Base-by-base conservation (phyloP, 2,888 invertebrate species). In the Neuroscelio doddi region DNA sequence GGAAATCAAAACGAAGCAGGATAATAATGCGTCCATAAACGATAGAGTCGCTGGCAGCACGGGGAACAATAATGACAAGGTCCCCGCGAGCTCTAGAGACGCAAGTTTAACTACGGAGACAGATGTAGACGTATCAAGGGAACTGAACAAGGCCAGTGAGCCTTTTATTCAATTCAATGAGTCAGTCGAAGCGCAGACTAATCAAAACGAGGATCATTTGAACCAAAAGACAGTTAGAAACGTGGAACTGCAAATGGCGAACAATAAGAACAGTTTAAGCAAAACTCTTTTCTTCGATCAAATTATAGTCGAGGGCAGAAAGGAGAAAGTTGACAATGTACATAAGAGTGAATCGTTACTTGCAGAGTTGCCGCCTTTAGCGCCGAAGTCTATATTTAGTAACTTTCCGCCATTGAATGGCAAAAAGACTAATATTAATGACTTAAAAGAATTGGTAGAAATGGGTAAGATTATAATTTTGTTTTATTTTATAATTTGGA, bases 401-500 rank as follows among this genome's bases (percentile, higher is more conserved):
- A 81, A 84, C 71, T 70, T 84, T 36, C 82, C 83, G n/a, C 80
- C 84, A 8, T 63, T 84, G 24, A 83, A 82, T 70, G 80, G 81
- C 29, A 82, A 82, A 69, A 83, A 81, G 56, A 71, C 82, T 32
- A 80, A 82, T 63, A 80, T 84, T 46, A 81, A 80, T 64, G 83
- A 83, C 63, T 64, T 84, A 15, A 84, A 83, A 55, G 79, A 82
- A 70, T 69, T 84, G 17, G 80, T 84, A 77, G 77, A 82, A 55
- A 78, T 80, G 49, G 80, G 84, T 83, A 64, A 72, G 76, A 70
- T 38, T 10, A 14, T 15, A 9, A 10, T 30, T 3, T 8, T 10
- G 8, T 15, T 9, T 53, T 32, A 3, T 8, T 14, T 12, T 10
- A 26, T 5, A 41, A 15, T 12, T 32, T 0, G n/a, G n/a, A n/a